Conservation (phyloP, 2,113 vertebrate species). For the Melanocharis versteri region DNA sequence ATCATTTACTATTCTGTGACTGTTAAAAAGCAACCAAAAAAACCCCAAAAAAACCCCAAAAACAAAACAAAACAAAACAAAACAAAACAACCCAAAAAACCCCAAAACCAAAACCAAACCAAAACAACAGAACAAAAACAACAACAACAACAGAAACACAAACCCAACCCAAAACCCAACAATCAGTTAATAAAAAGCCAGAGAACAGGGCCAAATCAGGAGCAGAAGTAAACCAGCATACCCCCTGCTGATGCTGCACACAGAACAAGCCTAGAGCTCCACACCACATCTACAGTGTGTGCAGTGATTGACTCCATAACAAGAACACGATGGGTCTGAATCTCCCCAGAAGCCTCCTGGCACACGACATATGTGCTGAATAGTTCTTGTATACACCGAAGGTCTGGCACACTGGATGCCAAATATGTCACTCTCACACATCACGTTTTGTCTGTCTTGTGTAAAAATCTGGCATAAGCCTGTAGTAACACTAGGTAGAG, state of each 20-base stretch:
- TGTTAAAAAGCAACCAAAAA: background rate
- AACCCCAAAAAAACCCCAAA: background rate
- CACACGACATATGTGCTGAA: background rate
- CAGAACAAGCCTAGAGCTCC: background rate
- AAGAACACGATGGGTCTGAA: background rate
- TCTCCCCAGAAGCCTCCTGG: background rate
- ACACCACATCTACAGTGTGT: background rate
- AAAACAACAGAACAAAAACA: no score
- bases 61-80: background rate
- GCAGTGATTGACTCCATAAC: background rate
- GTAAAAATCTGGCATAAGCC: background rate
- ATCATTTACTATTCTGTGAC: background rate
- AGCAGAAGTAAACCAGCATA: background rate
- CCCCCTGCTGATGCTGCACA: background rate
- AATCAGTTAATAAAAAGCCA: background rate
- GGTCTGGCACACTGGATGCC: background rate
- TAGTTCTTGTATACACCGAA: fast-evolving
- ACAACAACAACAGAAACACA: no score
- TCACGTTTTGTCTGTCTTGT: background rate
- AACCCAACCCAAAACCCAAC: no score
- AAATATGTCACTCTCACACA: background rate
- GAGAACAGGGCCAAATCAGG: background rate
- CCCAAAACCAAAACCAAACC: background rate
- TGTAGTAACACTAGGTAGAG: background rate
- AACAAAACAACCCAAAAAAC: background rate